Percentiles rank a stretch among this genome's conserved stretches.
phyloP scores from a whole-genome alignment of 2,797 vertebrate genomes.

The Enteromius thamalakanensis region DNA sequence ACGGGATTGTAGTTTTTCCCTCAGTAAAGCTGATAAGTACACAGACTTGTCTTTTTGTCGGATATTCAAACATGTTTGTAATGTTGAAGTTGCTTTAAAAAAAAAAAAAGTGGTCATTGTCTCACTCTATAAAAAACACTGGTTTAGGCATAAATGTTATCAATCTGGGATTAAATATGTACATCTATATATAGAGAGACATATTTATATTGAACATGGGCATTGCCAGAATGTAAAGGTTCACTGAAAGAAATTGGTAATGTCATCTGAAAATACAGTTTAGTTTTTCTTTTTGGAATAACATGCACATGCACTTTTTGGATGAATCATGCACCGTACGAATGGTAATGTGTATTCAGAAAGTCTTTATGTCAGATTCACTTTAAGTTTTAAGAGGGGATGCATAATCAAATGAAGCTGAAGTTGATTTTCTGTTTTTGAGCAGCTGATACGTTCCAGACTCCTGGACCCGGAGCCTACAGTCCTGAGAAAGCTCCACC shows the following conservation, averaged over 20 bases:
- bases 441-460: conserved; percentile 62
- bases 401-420: neutral
- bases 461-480: conserved; percentile 87
- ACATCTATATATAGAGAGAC: neutral
- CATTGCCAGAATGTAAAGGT: neutral
- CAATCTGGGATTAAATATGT: neutral
- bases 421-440: conserved; percentile 1
- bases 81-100: neutral
- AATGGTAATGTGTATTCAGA: neutral
- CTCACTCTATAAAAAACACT: neutral
- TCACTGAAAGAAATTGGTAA: neutral
- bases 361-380: neutral
- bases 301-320: neutral
- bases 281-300: neutral
- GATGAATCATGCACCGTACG: neutral
- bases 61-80: neutral
- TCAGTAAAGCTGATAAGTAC: neutral
- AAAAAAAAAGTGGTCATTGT: neutral
- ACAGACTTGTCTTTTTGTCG: neutral
- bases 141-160: neutral
- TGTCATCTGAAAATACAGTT: neutral
- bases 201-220: neutral
- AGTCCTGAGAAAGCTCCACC: conserved; percentile 83
- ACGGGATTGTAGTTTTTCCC: neutral
- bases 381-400: neutral